These are phyloP conservation scores for Chrysochloris asiatica DNA, from an alignment of 2,113 vertebrate species.

Conservation along the genomic window DNA sequence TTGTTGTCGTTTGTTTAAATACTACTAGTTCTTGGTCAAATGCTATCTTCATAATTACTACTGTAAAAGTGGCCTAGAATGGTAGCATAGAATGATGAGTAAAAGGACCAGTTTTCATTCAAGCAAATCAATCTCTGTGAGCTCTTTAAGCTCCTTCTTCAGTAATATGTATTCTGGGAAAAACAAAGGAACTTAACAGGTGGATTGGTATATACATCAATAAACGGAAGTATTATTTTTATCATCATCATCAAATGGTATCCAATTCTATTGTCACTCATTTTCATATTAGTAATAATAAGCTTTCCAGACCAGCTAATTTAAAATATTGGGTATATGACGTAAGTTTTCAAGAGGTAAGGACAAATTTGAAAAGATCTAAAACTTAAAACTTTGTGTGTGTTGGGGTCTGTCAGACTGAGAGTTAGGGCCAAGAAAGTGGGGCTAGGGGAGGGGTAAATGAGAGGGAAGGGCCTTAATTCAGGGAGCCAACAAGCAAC, in stretches of 20 bases:
- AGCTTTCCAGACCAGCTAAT: neutral
- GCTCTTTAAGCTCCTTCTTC: neutral
- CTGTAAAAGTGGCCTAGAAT: neutral
- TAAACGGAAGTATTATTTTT: neutral
- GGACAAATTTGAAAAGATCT: neutral
- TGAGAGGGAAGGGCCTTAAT: neutral
- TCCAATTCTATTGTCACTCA: neutral
- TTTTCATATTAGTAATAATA: neutral
- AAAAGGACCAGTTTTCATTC: neutral
- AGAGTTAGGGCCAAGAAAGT: neutral
- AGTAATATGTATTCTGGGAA: neutral
- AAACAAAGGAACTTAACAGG: neutral
- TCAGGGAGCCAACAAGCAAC: neutral
- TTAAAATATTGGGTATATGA: neutral
- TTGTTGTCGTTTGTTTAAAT: too few relatives aligned
- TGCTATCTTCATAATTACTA: neutral
- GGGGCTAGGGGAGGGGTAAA: neutral
- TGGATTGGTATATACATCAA: neutral
- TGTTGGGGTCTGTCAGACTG: neutral
- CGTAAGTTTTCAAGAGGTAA: neutral
- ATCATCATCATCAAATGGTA: neutral
- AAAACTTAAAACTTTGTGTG: neutral
- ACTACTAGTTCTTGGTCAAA: too few relatives aligned
- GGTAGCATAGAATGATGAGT: neutral
- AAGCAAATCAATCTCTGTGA: neutral